These are phyloP conservation scores for Malurus cyaneus DNA, from an alignment of 2,113 vertebrate genomes.

Conservation along the genomic window DNA sequence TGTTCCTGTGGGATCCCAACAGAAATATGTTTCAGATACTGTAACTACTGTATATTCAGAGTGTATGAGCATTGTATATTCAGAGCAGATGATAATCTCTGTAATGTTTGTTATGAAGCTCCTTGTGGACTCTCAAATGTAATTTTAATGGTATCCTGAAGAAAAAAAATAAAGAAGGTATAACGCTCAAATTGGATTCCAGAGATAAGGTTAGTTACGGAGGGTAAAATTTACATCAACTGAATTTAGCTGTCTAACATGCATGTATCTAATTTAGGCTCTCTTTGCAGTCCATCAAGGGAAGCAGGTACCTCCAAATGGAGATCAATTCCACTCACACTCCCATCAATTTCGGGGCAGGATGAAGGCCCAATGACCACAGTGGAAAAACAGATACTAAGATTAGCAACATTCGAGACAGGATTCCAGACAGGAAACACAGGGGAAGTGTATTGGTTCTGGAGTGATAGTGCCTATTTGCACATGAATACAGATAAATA, in stretches of 20 bases:
- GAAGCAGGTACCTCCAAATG: not conserved
- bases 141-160: conserved; percentile 31
- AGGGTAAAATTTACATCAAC: not conserved
- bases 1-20: conserved; percentile 44
- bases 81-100: conserved; percentile 18
- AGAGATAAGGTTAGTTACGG: conserved; percentile 23
- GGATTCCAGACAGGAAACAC: not conserved
- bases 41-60: conserved; percentile 18
- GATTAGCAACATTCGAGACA: not conserved
- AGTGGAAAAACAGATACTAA: not conserved
- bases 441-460: not conserved
- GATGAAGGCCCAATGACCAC: not conserved
- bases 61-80: not conserved
- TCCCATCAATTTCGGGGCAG: not conserved
- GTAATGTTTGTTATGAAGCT: conserved; percentile 26
- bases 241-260: conserved; percentile 3
- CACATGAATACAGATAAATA: not conserved
- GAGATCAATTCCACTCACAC: not conserved
- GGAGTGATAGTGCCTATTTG: not conserved
- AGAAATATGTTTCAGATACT: conserved; percentile 43
- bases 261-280: not conserved
- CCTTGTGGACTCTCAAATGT: conserved; percentile 17
- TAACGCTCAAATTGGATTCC: conserved; percentile 9
- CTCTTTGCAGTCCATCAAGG: not conserved
- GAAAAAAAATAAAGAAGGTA: not conserved